These are phyloP conservation scores for Lydus trimaculatus DNA, from an alignment of 2,888 invertebrate species.

Conservation along the genomic window DNA sequence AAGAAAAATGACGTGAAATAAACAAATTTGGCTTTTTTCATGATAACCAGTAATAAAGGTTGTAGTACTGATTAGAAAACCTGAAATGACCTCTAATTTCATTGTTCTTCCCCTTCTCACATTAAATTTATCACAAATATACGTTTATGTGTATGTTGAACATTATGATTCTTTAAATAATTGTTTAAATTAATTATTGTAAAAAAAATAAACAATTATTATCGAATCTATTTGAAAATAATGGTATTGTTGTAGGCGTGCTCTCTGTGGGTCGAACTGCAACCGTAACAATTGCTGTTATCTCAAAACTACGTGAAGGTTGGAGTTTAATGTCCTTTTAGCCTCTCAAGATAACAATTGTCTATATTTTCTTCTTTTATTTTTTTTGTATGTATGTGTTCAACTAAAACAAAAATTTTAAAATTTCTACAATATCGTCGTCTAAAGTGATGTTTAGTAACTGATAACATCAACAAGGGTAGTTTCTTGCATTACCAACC, in stretches of 20 bases:
- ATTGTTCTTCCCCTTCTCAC: not conserved
- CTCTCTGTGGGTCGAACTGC: slow-evolving; percentile 10
- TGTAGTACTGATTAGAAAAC: not conserved
- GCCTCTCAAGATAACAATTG: not conserved
- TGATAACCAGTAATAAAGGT: not conserved
- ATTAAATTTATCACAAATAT: not conserved
- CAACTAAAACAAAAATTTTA: not conserved
- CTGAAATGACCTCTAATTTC: not conserved
- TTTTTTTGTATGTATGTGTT: not conserved
- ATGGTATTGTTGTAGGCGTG: not conserved
- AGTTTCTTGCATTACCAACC: not conserved
- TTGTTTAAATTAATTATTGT: slow-evolving; percentile 1
- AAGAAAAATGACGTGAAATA: not conserved
- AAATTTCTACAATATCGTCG: not conserved
- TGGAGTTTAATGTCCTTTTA: slow-evolving; percentile 12
- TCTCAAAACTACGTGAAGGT: slow-evolving; percentile 7
- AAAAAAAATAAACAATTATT: too few relatives aligned
- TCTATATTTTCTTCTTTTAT: not conserved
- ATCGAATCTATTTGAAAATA: not conserved
- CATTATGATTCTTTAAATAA: not conserved
- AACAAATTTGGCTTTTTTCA: not conserved
- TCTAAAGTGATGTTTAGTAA: not conserved
- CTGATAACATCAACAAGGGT: not conserved
- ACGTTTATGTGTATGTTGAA: not conserved
- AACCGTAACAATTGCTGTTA: slow-evolving; percentile 13